Evolutionary conservation across 2,888 invertebrate species (phyloP).

Genomic region (Tachina lurida): DNA sequence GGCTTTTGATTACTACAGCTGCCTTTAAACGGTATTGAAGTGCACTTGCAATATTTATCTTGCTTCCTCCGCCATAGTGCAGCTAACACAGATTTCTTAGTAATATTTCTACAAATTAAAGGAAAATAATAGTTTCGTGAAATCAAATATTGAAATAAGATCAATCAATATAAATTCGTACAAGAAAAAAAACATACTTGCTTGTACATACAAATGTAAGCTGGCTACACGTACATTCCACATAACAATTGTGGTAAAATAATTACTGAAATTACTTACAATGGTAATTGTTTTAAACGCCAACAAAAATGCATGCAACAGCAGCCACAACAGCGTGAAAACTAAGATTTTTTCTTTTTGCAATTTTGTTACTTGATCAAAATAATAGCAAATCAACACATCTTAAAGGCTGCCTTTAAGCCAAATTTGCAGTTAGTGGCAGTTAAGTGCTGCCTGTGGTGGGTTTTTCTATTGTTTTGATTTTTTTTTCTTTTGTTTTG

Average conservation of each 20-base stretch:
- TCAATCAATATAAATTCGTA: constrained; percentile 16
- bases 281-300: constrained; percentile 41
- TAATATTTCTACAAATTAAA: constrained; percentile 13
- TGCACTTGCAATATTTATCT: not conserved
- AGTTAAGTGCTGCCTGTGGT: constrained; percentile 37
- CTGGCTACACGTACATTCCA: constrained; percentile 7
- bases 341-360: not conserved
- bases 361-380: constrained; percentile 21
- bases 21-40: not conserved
- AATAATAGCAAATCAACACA: constrained; percentile 58
- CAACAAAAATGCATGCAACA: constrained; percentile 13
- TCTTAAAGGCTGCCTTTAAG: constrained; percentile 62
- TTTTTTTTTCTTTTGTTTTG: not conserved
- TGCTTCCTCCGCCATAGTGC: not conserved
- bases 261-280: constrained; percentile 55
- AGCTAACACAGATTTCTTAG: not conserved
- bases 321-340: constrained; percentile 11
- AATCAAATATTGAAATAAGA: constrained; percentile 60
- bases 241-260: constrained; percentile 30
- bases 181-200: not conserved
- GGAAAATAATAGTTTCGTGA: constrained; percentile 57
- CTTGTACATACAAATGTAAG: not conserved
- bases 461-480: constrained; percentile 49
- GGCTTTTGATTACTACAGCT: too few relatives aligned
- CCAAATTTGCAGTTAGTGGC: constrained; percentile 53